Evolutionary conservation across 2,888 invertebrate species (phyloP).

Genomic region (Phyllotreta cruciferae): DNA sequence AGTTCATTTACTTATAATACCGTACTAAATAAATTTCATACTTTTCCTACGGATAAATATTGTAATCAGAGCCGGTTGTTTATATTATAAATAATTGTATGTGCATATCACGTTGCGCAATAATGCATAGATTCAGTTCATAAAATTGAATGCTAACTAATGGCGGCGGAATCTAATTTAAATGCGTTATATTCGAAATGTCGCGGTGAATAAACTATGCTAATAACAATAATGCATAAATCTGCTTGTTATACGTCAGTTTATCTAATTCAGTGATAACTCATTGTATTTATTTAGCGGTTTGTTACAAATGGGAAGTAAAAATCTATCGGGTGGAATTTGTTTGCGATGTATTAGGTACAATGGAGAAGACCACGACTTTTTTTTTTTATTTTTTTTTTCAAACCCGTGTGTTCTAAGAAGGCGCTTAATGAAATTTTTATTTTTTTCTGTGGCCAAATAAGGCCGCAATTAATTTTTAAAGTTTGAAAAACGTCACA

Average conservation of each 20-base stretch:
- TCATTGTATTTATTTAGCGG: conserved; percentile 18
- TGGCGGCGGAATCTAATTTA: conserved; percentile 23
- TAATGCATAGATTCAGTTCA: conserved; percentile 14
- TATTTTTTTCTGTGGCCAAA: too few species aligned
- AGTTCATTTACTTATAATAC: too few species aligned
- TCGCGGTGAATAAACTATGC: conserved; percentile 19
- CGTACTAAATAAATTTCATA: too few species aligned
- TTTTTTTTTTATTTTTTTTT: too few species aligned
- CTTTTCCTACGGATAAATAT: too few species aligned
- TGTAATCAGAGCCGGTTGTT: too few species aligned
- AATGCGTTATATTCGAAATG: conserved; percentile 21
- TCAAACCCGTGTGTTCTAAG: too few species aligned
- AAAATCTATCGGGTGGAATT: neutral
- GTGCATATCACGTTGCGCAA: conserved; percentile 4
- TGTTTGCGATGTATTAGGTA: neutral
- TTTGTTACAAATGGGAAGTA: neutral
- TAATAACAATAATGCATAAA: conserved; percentile 28
- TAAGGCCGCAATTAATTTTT: too few species aligned
- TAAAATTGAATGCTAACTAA: conserved; percentile 26
- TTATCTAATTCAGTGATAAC: conserved; percentile 21
- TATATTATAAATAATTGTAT: neutral
- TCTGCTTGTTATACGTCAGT: conserved; percentile 18
- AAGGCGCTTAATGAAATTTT: too few species aligned
- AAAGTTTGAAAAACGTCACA: too few species aligned
- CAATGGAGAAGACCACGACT: neutral